Base-by-base conservation (phyloP, 30 jellyfish, hydroid and myxozoan genomes). In the Hydractinia echinata region DNA sequence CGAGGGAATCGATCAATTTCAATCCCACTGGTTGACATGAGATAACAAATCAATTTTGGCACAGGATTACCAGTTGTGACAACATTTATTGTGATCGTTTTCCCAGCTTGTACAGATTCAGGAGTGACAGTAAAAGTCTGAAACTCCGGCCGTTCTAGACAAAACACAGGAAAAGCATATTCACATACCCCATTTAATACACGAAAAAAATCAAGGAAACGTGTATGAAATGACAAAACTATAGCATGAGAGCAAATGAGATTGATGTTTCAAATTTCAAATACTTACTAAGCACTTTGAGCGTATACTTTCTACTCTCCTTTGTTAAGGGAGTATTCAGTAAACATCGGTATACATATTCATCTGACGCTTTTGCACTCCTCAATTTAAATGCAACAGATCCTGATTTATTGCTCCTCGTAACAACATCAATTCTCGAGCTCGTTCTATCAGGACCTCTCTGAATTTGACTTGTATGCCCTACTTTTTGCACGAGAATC, bases 121-220 rank as follows among this genome's bases (percentile, higher is more conserved):
- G 60, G 8, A 14, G 18, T 55, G 13, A 10, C 13, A 4, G 60
- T 48, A 54, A 79, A 77, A 54, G 55, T 54, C 20, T 53, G 51
- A 77, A 77, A 77, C 53, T 54, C 8, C 10, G 85, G 85, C 21
- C 85, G 85, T 18, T 77, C 85, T 77, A 60, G 61, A 51, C 55
- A 9, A 53, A 10, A 48, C 55, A 8, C 10, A n/a, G 13, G 9
- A 53, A 5, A 51, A 30, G 44, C 44, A 30, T 30, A 30, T 30
- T 30, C 2, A 30, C 44, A 30, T 30, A 30, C 44, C 44, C 44
- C 44, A 30, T 30, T 30, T 30, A 30, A 30, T 30, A 30, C 1
- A 30, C 44, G 44, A 30, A 30, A 30, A 30, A 30, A 30, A 30
- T 30, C 44, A 30, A 30, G 44, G 44, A 30, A 30, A 30, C 44